A percentile compares a stretch with the other conserved stretches of the same genome.
These are phyloP conservation scores for Aspidoscelis tigris DNA, from an alignment of 2,113 vertebrate genomes.

Conservation along the genomic window DNA sequence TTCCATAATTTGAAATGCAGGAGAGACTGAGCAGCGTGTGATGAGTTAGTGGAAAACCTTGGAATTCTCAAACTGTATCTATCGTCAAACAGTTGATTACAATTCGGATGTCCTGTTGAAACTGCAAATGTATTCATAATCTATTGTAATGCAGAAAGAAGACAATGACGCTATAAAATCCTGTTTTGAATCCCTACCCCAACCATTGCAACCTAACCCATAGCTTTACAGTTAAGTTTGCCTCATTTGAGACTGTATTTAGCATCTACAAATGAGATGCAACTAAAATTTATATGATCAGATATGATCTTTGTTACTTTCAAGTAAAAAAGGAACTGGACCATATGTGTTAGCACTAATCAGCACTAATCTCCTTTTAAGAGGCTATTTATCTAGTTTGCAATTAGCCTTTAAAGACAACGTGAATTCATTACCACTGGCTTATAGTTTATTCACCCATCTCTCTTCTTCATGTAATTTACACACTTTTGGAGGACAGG, in stretches of 20 bases:
- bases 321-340: constrained; percentile 11
- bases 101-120: constrained; percentile 22
- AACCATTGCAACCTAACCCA: neutral
- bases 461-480: rapidly evolving
- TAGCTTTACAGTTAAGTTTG: neutral
- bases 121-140: constrained; percentile 27
- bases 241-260: constrained; percentile 14
- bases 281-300: constrained; percentile 22
- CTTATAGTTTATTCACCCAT: neutral
- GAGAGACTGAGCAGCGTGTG: neutral
- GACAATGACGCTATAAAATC: constrained; percentile 1
- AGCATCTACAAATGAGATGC: constrained; percentile 23
- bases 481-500: rapidly evolving
- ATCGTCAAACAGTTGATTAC: constrained; percentile 25
- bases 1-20: constrained; percentile 29
- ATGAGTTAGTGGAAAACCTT: neutral
- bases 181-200: neutral
- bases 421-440: rapidly evolving
- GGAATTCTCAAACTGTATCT: constrained; percentile 35
- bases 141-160: constrained; percentile 17
- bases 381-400: neutral
- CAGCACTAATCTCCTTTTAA: neutral
- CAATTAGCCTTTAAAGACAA: neutral
- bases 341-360: neutral
- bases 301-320: constrained; percentile 10